These are phyloP conservation scores for Seriola rivoliana DNA, from an alignment of 2,113 vertebrate genomes.

Conservation along the genomic window DNA sequence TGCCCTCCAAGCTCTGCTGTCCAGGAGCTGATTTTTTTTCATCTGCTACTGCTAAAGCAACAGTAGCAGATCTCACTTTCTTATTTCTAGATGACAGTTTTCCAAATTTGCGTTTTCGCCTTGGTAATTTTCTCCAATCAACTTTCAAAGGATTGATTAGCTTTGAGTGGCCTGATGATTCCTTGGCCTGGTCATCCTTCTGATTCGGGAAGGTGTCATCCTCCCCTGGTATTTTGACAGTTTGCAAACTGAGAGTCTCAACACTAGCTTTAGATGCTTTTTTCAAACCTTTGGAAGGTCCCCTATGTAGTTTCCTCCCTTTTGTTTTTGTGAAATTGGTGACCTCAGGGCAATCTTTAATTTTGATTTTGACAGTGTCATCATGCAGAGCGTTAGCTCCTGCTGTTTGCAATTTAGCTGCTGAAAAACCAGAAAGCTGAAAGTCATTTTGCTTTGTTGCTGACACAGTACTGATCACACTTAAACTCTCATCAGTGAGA, in stretches of 20 bases:
- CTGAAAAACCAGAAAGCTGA: constrained; percentile 38
- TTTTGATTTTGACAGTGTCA: constrained; percentile 24
- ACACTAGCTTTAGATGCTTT: constrained; percentile 16
- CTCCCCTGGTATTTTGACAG: constrained; percentile 21
- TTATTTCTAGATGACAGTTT: constrained; percentile 38
- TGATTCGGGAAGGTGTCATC: not conserved
- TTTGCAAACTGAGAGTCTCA: constrained; percentile 23
- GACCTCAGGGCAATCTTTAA: constrained; percentile 28
- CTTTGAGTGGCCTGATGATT: not conserved
- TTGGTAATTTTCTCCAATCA: constrained; percentile 61
- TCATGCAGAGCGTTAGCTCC: constrained; percentile 31
- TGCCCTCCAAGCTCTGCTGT: constrained; percentile 8
- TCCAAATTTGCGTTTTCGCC: constrained; percentile 56
- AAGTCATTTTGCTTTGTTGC: constrained; percentile 44
- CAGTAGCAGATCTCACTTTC: constrained; percentile 35
- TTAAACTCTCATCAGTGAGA: constrained; percentile 32
- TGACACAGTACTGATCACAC: constrained; percentile 14
- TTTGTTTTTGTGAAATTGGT: constrained; percentile 40
- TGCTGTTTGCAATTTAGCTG: constrained; percentile 42
- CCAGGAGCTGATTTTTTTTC: constrained; percentile 1
- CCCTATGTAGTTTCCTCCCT: constrained; percentile 45
- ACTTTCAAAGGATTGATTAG: constrained; percentile 2
- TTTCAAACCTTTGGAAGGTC: constrained; percentile 33
- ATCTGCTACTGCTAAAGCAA: not conserved
- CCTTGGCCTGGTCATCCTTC: not conserved